Conservation (phyloP, 2,888 invertebrate genomes). For the Calephelis perditalis region DNA sequence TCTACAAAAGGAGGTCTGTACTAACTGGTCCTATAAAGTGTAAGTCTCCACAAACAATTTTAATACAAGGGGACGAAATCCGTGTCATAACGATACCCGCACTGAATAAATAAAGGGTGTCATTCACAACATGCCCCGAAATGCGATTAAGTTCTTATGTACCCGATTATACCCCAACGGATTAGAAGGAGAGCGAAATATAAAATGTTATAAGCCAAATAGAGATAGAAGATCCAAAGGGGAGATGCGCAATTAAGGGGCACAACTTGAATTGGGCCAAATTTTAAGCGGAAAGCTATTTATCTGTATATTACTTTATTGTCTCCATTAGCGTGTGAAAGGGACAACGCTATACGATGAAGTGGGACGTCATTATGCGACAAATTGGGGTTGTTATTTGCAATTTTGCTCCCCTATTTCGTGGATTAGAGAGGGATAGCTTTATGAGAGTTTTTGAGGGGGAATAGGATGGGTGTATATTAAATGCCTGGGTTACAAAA, state of each 20-base stretch:
- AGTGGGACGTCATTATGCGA: slow-evolving; percentile 35
- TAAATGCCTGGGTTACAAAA: slow-evolving; percentile 40
- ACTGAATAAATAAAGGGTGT: slow-evolving; percentile 69
- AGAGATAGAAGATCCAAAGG: slow-evolving; percentile 43
- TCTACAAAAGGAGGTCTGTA: slow-evolving; percentile 36
- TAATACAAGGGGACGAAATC: slow-evolving; percentile 55
- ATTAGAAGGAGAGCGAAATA: slow-evolving; percentile 32
- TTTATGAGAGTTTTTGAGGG: slow-evolving; percentile 24
- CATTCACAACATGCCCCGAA: slow-evolving; percentile 59
- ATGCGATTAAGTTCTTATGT: slow-evolving; percentile 77
- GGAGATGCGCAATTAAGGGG: slow-evolving; percentile 70
- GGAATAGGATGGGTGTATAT: slow-evolving; percentile 21
- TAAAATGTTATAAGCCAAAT: slow-evolving; percentile 32
- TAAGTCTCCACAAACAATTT: slow-evolving; percentile 67
- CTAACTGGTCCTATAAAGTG: slow-evolving; percentile 51
- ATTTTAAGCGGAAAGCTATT: slow-evolving; percentile 74
- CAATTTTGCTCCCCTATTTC: slow-evolving; percentile 26
- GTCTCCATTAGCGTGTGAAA: slow-evolving; percentile 62
- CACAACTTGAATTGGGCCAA: slow-evolving; percentile 68
- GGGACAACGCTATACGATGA: slow-evolving; percentile 40
- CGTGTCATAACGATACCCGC: slow-evolving; percentile 46
- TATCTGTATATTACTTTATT: slow-evolving; percentile 76
- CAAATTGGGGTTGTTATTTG: slow-evolving; percentile 51
- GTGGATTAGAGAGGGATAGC: slow-evolving; percentile 43
- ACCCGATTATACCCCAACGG: slow-evolving; percentile 57